phyloP scores from a whole-genome alignment of 2,888 invertebrate species.

The Orchesellides sinensis region DNA sequence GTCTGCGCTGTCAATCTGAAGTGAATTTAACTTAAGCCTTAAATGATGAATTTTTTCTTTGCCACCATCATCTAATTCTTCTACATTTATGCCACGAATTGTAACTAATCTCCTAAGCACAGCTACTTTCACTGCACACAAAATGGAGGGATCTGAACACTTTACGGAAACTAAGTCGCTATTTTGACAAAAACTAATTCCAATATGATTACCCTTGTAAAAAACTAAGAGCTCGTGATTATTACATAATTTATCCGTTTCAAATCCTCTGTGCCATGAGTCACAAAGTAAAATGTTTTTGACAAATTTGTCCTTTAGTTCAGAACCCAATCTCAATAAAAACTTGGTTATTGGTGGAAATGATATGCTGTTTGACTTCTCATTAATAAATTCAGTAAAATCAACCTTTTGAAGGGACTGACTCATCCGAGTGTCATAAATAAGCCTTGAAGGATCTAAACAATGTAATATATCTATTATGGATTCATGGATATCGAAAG shows the following conservation, averaged over 20 bases:
- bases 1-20: neutral
- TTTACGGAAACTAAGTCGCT: constrained; percentile 35
- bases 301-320: constrained; percentile 40
- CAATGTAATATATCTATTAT: constrained; percentile 60
- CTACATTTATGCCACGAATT: constrained; percentile 36
- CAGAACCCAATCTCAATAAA: constrained; percentile 45
- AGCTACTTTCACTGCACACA: constrained; percentile 60
- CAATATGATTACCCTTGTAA: constrained; percentile 59
- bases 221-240: constrained; percentile 40
- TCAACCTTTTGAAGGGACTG: neutral
- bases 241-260: constrained; percentile 5
- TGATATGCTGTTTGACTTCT: neutral
- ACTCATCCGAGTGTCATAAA: neutral
- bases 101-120: constrained; percentile 57
- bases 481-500: constrained; percentile 21
- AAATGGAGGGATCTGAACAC: constrained; percentile 53
- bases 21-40: constrained; percentile 32
- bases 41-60: constrained; percentile 58
- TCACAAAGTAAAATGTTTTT: constrained; percentile 53
- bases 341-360: constrained; percentile 62
- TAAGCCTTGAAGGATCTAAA: constrained; percentile 41
- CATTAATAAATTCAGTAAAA: neutral
- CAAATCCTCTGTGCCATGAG: constrained; percentile 55
- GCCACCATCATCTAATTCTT: constrained; percentile 26
- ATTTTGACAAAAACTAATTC: constrained; percentile 7